phyloP scores from a whole-genome alignment of 2,888 invertebrate genomes.

The Unio pictorum region DNA sequence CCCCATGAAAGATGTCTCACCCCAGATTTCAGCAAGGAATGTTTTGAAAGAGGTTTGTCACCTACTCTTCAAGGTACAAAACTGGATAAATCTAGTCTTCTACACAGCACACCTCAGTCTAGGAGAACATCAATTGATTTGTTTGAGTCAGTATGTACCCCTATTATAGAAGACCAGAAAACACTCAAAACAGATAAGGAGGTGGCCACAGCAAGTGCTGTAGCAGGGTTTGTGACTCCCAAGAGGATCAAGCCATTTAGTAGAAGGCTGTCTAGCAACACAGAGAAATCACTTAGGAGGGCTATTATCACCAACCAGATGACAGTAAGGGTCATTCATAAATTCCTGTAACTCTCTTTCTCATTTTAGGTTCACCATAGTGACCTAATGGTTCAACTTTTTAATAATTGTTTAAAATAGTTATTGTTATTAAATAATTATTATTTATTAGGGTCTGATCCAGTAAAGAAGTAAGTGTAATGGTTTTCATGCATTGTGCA shows the following conservation, averaged over 20 bases:
- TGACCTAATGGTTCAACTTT: too few relatives aligned
- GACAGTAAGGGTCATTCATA: conserved; percentile 33
- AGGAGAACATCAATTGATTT: conserved; percentile 27
- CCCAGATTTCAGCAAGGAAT: too few relatives aligned
- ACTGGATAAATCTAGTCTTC: conserved; percentile 5
- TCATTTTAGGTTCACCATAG: too few relatives aligned
- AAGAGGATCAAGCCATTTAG: conserved; percentile 32
- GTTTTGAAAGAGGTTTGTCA: too few relatives aligned
- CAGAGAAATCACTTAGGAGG: conserved; percentile 39
- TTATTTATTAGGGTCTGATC: too few relatives aligned
- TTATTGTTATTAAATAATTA: too few relatives aligned
- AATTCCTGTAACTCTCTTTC: too few relatives aligned
- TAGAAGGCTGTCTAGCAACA: conserved; percentile 45
- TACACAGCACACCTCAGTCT: conserved; percentile 39
- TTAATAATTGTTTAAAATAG: too few relatives aligned
- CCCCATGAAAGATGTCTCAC: too few relatives aligned
- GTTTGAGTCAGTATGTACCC: conserved; percentile 41
- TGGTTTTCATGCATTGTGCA: too few relatives aligned
- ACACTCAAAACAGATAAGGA: neutral
- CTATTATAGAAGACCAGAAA: conserved; percentile 24
- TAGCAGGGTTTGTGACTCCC: conserved; percentile 36
- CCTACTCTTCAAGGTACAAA: neutral
- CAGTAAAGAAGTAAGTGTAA: too few relatives aligned
- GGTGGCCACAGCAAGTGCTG: conserved; percentile 1
- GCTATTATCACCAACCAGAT: conserved; percentile 46